Base-by-base conservation (phyloP, 2,888 invertebrate species). In the Metallyticus violacea region DNA sequence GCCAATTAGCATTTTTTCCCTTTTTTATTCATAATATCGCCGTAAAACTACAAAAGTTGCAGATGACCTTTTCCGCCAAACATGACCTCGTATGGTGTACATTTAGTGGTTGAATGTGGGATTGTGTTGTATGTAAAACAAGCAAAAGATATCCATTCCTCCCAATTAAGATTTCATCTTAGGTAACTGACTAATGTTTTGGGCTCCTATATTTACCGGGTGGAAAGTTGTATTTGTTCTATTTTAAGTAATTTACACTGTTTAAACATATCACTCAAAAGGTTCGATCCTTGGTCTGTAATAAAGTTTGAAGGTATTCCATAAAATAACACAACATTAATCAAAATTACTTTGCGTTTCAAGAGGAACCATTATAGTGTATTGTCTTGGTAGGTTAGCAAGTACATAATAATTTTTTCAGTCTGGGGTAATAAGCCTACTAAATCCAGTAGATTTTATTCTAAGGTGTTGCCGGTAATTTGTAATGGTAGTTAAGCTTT, bases 211-310 rank as follows among this genome's bases (percentile, higher is more conserved):
- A 30, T 30, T 81, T 30, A 30, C 29, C n/a, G 81, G 25, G 1
- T 30, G 77, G 9, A 76, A 85, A 1, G 76, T 29, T 2, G 22
- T 7, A 85, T 79, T 79, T 85, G 28, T n/a, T 85, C 25, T 28
- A 85, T 62, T 6, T 85, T 79, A 1, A 85, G n/a, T 25, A 85
- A 7, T 85, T 77, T 81, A 26, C 85, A 87, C 79, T 89, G 89
- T 85, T 89, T 86, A 85, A 89, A 89, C 5, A 90, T 29, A 29
- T 29, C 86, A n/a, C 89, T 89, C 83, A 90, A 89, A 76, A 90
- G 90, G 85, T 90, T 90, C 30, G 89, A 77, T 26, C 90, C 90
- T 88, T 90, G 89, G 81, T 90, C 89, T 1, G 89, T 88, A 86
- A 89, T 88, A 7, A 89, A 82, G n/a, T 88, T 88, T 15, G 87